Evolutionary conservation across 1,140 invertebrate genomes (phyloP), one percentile per base, ranked within the genome.

Genomic region (Calliopsis andreniformis): DNA sequence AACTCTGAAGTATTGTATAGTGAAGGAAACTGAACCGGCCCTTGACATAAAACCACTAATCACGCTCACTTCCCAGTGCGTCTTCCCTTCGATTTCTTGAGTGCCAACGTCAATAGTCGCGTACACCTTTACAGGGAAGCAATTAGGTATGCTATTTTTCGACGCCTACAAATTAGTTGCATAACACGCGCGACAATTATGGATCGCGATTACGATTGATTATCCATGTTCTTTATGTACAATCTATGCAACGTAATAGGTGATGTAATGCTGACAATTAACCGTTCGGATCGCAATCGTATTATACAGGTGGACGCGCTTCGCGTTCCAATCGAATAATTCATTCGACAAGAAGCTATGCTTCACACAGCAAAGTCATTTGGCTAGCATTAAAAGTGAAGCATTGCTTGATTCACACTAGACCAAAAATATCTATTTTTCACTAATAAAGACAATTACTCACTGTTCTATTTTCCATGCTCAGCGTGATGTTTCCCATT

Each of bases 41-140:
- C 94, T 93, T 0, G 94, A 94, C 39, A 96, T 85, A 14, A 96
- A 86, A 16, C 95, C 95, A 63, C 93, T 93, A 43, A 95, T 88
- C 3, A 95, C 88, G 53, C 94, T 93, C 8, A 96, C 90, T 85
- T 96, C 95, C 96, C 96, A 97, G 45, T 96, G 94, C 20, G 95
- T 96, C 7, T 91, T 94, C 1, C 96, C 96, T 83, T 95, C 92
- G 20, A 97, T 91, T 89, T 94, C 94, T 87, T 97, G 95, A 0
- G 96, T 97, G 23, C 96, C 96, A 25, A 97, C 93, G 88, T 96
- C 95, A 71, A 97, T 87, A 43, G 94, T 92, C 2, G 93, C 93
- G 79, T 94, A 91, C 0, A 94, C 83, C 89, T 92, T 51, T 56
- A 77, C 55, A 71, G 75, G 39, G 68, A 79, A 78, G 59, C 43